Base-by-base conservation (phyloP, 2,113 vertebrate genomes). In the Suricata suricatta region DNA sequence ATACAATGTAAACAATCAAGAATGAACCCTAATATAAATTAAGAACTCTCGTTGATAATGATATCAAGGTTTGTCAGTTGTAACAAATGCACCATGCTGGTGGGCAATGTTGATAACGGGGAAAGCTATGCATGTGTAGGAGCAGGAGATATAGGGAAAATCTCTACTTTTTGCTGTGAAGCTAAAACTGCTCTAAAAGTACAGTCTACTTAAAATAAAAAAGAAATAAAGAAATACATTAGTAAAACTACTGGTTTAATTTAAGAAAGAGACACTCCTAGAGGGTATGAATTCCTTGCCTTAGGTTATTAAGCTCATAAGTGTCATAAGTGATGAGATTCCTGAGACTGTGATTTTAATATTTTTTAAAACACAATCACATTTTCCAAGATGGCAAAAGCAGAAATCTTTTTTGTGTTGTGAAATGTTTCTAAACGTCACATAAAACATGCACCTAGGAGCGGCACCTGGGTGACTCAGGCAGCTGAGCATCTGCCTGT, bases 321-420 rank as follows among this genome's bases (percentile, higher is more conserved):
- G 5, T 74, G 33, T 76, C 84, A 74, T 63, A 66, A 84, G 21
- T 12, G 7, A 25, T 57, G 63, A 92, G 10, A 60, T 94, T 95
- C 27, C 47, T 12, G 54, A n/a, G 19, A 64, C 35, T 57, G 35
- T 44, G 10, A 87, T 83, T 87, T 60, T 76, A 69, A 83, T 63
- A 83, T 82, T 83, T 12, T 90, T 64, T 92, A 54, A 97, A 74
- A 77, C 17, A 52, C 25, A 47, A 12, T 79, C 19, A 33, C 35
- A 57, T 23, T 94, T 91, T 52, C 63, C 38, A 66, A 44, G 52
- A 95, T 29, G 27, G 17, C 27, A 54, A 64, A 69, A 21, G 11
- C 14, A 66, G 50, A 12, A 12, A 80, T 77, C 64, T 93, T 87
- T 87, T 74, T 14, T 3, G 2, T 35, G 74, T 12, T 27, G 35